phyloP scores from a whole-genome alignment of 2,797 vertebrate species.

The Enteromius trimaculatus region DNA sequence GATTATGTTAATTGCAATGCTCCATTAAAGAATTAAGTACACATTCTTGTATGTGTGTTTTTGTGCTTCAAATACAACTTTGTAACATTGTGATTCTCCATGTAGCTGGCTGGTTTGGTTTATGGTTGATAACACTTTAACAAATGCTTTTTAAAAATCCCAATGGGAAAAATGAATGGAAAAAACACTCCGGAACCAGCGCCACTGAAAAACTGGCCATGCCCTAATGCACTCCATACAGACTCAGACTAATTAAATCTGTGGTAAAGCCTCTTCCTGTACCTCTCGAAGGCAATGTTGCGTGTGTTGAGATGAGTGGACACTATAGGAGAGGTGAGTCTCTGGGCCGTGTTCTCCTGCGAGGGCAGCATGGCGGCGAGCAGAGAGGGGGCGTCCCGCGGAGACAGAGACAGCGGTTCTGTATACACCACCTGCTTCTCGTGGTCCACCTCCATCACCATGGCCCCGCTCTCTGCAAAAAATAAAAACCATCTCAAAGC shows the following conservation, averaged over 20 bases:
- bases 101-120: not conserved
- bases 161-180: not conserved
- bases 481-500: not conserved
- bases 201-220: not conserved
- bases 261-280: conserved; percentile 26
- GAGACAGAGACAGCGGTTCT: conserved; percentile 85
- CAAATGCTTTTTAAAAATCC: not conserved
- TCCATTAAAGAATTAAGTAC: not conserved
- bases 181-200: not conserved
- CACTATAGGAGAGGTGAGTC: conserved; percentile 92
- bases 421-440: conserved; percentile 97
- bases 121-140: not conserved
- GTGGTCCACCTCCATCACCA: conserved; percentile 98
- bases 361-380: conserved; percentile 93
- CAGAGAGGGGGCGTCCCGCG: conserved; percentile 87
- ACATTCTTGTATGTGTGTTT: not conserved
- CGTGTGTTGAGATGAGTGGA: conserved; percentile 95
- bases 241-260: not conserved
- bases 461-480: conserved; percentile 85
- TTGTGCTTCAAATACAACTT: not conserved
- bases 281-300: conserved; percentile 95
- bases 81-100: not conserved
- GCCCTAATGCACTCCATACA: not conserved
- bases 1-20: not conserved
- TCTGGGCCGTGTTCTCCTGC: conserved; percentile 91